Percentiles rank a stretch among this genome's conserved stretches.
These are phyloP conservation scores for Platysternon megacephalum DNA, from an alignment of 2,113 vertebrate genomes.

Conservation along the genomic window DNA sequence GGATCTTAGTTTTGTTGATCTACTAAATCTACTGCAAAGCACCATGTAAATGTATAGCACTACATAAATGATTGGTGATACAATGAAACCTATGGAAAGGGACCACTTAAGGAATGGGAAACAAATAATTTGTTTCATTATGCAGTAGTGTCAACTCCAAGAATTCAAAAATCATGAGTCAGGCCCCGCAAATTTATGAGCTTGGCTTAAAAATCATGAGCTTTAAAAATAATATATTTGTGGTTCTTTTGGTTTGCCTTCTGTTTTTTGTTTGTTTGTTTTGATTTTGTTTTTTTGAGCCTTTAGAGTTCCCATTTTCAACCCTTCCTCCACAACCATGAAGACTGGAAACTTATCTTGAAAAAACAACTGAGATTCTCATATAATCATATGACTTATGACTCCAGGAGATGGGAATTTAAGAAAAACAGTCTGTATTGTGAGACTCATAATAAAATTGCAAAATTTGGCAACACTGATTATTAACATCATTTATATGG, in stretches of 20 bases:
- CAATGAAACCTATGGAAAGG: neutral
- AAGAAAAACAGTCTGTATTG: neutral
- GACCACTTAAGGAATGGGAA: neutral
- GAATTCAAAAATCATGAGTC: neutral
- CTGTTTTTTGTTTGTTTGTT: neutral
- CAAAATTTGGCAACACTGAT: neutral
- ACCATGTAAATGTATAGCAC: slow-evolving; percentile 15
- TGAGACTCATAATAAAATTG: neutral
- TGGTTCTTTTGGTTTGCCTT: neutral
- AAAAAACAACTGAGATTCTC: neutral
- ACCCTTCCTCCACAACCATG: neutral
- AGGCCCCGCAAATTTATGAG: neutral
- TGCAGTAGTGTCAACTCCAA: neutral
- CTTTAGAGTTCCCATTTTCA: neutral
- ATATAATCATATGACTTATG: neutral
- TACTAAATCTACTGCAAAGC: slow-evolving; percentile 33
- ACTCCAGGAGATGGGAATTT: neutral
- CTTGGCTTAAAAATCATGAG: neutral
- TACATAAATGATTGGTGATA: slow-evolving; percentile 5
- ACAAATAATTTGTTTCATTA: neutral
- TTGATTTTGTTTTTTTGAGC: slow-evolving; percentile 8
- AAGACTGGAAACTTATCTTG: neutral
- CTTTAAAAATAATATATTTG: neutral
- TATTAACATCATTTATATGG: neutral
- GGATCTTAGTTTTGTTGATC: slow-evolving; percentile 29